These are phyloP conservation scores for Lasiurus borealis DNA, from an alignment of 2,113 vertebrate genomes.

Conservation along the genomic window DNA sequence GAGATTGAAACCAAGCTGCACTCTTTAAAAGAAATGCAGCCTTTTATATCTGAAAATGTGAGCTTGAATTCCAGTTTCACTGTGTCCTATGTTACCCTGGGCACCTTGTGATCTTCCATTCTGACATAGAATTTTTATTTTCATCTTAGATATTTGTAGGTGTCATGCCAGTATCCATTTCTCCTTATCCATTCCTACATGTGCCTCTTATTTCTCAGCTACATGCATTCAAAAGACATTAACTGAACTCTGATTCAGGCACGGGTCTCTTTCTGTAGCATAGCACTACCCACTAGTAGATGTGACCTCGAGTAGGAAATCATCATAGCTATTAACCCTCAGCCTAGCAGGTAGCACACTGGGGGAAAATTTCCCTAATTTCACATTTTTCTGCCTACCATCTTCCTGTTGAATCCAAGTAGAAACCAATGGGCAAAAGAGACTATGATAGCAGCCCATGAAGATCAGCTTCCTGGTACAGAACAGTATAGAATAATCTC, in stretches of 20 bases:
- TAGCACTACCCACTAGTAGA: background rate
- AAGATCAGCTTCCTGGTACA: background rate
- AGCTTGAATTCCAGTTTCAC: background rate
- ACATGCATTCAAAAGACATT: background rate
- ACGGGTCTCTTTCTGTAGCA: background rate
- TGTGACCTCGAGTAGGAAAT: background rate
- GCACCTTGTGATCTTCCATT: background rate
- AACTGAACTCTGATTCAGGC: background rate
- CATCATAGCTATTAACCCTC: background rate
- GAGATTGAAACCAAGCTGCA: background rate
- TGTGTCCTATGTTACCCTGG: background rate
- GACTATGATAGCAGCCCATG: accelerated
- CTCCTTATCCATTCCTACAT: background rate
- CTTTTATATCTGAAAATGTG: background rate
- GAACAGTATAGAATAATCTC: background rate
- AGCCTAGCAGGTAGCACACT: background rate
- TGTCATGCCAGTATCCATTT: background rate
- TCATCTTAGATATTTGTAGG: background rate
- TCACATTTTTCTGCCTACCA: background rate
- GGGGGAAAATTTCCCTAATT: background rate
- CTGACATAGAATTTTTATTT: background rate
- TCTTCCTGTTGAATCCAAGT: background rate
- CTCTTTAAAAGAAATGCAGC: background rate
- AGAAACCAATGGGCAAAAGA: background rate
- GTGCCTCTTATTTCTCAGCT: background rate